phyloP scores from a whole-genome alignment of 2,888 invertebrate species.

The Pantelozetes paolii region DNA sequence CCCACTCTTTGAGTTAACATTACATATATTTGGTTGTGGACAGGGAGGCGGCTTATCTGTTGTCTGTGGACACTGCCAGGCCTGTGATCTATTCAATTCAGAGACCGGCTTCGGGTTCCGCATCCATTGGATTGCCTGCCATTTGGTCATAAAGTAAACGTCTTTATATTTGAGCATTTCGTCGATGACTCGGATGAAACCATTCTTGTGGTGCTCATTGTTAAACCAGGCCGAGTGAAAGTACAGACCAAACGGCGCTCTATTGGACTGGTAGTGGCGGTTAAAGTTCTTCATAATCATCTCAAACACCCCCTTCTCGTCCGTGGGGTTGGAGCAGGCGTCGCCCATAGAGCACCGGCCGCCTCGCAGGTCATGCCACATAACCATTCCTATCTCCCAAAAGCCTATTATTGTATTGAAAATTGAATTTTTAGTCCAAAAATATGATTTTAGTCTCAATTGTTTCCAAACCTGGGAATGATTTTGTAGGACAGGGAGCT shows the following conservation, averaged over 20 bases:
- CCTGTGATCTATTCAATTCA: constrained; percentile 74
- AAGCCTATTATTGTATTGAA: no score
- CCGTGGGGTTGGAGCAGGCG: constrained; percentile 85
- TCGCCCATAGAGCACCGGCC: constrained; percentile 94
- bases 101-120: constrained; percentile 81
- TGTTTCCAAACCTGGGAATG: constrained; percentile 66
- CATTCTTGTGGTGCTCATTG: constrained; percentile 87
- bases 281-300: constrained; percentile 93
- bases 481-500: constrained; percentile 86
- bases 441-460: background rate
- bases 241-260: constrained; percentile 85
- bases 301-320: constrained; percentile 80
- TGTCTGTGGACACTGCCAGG: constrained; percentile 68
- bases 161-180: constrained; percentile 60
- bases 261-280: constrained; percentile 85
- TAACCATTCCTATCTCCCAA: constrained; percentile 70
- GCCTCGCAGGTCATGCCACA: constrained; percentile 87
- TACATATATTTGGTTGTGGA: constrained; percentile 87
- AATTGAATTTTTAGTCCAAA: background rate
- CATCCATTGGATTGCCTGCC: constrained; percentile 92
- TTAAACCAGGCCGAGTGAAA: constrained; percentile 96
- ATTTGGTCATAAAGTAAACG: constrained; percentile 84
- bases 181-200: constrained; percentile 86
- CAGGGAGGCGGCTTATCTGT: constrained; percentile 74
- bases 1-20: constrained; percentile 67